These are phyloP conservation scores for Channa argus DNA, from an alignment of 2,113 vertebrate species.

Conservation along the genomic window DNA sequence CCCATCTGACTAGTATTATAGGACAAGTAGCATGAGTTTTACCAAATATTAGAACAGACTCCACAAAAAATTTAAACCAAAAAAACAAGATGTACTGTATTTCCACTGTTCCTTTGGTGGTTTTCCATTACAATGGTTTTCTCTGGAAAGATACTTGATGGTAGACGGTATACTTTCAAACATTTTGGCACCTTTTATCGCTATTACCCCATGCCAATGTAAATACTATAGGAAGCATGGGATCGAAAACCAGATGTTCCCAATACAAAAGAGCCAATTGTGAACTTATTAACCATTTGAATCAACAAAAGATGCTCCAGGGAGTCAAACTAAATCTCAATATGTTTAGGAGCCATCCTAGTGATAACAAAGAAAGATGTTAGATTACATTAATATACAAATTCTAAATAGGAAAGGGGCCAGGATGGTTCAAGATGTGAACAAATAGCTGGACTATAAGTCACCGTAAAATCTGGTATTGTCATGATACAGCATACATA, in stretches of 20 bases:
- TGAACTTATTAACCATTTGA: conserved; percentile 48
- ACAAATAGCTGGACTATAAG: background rate
- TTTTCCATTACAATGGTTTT: conserved; percentile 61
- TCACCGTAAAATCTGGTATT: too few species aligned
- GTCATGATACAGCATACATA: too few species aligned
- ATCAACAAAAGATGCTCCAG: conserved; percentile 36
- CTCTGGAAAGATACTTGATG: conserved; percentile 69
- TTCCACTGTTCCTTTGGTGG: conserved; percentile 44
- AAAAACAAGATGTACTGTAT: conserved; percentile 15
- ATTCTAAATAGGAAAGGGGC: background rate
- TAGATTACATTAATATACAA: background rate
- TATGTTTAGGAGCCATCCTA: background rate
- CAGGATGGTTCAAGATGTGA: background rate
- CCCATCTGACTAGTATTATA: background rate
- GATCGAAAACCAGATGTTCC: conserved; percentile 72
- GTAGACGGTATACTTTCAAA: conserved; percentile 54
- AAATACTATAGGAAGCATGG: conserved; percentile 57
- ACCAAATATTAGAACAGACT: conserved; percentile 34
- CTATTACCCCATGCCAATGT: conserved; percentile 47
- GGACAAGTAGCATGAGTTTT: conserved; percentile 23
- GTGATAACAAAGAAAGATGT: background rate
- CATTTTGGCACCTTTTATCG: conserved; percentile 45
- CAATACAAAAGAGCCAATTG: conserved; percentile 48
- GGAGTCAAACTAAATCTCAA: conserved; percentile 23
- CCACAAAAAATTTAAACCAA: conserved; percentile 33